phyloP scores from a whole-genome alignment of 1,140 invertebrate genomes.

The Bombyx mori region DNA sequence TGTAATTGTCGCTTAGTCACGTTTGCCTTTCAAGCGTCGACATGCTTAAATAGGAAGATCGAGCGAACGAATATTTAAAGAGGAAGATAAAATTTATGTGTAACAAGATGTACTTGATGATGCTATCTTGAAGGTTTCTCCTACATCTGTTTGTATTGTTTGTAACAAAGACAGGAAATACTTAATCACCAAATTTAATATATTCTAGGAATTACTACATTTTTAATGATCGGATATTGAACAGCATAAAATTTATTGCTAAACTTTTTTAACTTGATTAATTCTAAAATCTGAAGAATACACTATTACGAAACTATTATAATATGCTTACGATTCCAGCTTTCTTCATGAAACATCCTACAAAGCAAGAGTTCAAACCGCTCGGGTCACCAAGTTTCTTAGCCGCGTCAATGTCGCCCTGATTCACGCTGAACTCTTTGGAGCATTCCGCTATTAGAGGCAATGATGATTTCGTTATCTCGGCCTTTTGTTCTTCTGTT shows the following conservation, averaged over 20 bases:
- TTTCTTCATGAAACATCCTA: constrained; percentile 12
- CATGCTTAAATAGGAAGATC: too few relatives aligned
- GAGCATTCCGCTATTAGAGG: constrained; percentile 12
- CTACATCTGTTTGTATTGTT: too few relatives aligned
- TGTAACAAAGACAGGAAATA: too few relatives aligned
- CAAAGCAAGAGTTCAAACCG: constrained; percentile 11
- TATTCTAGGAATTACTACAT: too few relatives aligned
- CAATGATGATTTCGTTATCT: not conserved
- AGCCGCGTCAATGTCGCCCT: constrained; percentile 6
- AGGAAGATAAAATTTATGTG: too few relatives aligned
- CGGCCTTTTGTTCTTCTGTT: constrained; percentile 9
- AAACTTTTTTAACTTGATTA: not conserved
- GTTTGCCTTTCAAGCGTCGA: too few relatives aligned
- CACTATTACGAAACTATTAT: not conserved
- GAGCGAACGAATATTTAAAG: too few relatives aligned
- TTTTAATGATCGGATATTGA: too few relatives aligned
- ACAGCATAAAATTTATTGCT: not conserved
- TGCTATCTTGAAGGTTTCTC: too few relatives aligned
- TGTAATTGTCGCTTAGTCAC: too few relatives aligned
- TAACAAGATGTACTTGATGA: too few relatives aligned
- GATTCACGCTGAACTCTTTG: constrained; percentile 4
- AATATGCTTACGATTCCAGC: constrained; percentile 10
- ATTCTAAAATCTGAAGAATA: not conserved
- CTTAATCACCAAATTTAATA: too few relatives aligned
- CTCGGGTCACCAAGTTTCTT: constrained; percentile 2